Evolutionary conservation across 1,140 invertebrate species (phyloP), one percentile per base, ranked within the genome.

Genomic region (Camponotus pennsylvanicus): DNA sequence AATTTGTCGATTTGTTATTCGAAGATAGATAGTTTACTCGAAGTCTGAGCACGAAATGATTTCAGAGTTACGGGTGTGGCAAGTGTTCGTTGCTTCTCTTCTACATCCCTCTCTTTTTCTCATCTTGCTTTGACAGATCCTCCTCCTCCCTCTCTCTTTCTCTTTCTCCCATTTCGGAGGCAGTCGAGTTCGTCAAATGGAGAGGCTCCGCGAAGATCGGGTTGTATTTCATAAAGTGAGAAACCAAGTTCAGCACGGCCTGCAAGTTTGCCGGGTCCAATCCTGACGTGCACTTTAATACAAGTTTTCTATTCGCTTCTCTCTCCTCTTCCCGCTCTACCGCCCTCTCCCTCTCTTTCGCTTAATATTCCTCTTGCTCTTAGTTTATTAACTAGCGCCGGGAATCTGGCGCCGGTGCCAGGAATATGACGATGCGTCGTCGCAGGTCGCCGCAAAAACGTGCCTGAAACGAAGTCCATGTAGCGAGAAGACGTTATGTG

Each of bases 151-250:
- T 27, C 5, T 13, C 27, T 27, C 15, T 21, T 27, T 45, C 0
- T 11, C 21, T 67, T 70, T 63, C 34, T 27, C n/a, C 55, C 13
- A 42, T 11, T 66, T 57, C 37, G 37, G 6, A 82, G 71, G 69
- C 57, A 76, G 77, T 71, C 85, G 59, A 89, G 88, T 86, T 89
- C 40, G 69, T 70, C 84, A 77, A 82, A 70, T 75, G 55, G 73
- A 88, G 69, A 85, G 73, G 40, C 40, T 82, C 40, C 61, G 42
- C 77, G 86, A 86, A 90, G 86, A 90, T 85, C 40, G 78, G 83
- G 37, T 86, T 90, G 89, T 91, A 91, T 91, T 89, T 91, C 85
- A 91, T 90, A 91, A 91, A 91, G 89, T 77, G 89, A 91, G 85
- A 89, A 90, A 79, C 84, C 89, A 91, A 91, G 87, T 91, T 90